phyloP scores from a whole-genome alignment of 1,140 invertebrate genomes.

The Elymnias hypermnestra region DNA sequence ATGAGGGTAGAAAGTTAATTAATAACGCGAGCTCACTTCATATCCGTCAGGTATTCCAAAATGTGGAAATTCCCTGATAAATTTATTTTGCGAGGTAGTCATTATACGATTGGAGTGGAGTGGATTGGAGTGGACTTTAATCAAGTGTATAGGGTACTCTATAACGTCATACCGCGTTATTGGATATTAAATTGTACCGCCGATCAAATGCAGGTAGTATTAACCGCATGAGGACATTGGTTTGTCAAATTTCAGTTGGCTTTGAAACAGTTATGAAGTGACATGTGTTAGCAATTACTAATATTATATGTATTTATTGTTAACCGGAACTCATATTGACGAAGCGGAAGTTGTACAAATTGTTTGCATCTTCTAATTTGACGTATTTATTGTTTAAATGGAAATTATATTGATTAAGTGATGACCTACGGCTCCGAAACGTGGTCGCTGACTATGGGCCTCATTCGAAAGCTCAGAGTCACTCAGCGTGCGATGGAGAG shows the following conservation, averaged over 20 bases:
- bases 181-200: conserved; percentile 51
- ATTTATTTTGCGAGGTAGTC: conserved; percentile 6
- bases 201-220: conserved; percentile 31
- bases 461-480: no score
- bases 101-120: conserved; percentile 17
- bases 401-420: no score
- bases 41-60: background rate
- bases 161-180: conserved; percentile 34
- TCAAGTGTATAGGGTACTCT: conserved; percentile 30
- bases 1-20: conserved; percentile 6
- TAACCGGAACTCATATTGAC: no score
- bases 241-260: conserved; percentile 4
- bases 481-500: no score
- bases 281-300: no score
- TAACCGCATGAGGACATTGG: background rate
- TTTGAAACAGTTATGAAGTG: background rate
- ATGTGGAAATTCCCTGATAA: conserved; percentile 2
- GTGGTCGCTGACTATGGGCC: no score
- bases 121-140: conserved; percentile 33
- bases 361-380: no score
- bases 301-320: no score
- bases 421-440: no score
- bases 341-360: no score
- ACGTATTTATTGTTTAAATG: no score
- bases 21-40: no score